A percentile compares a stretch with the other conserved stretches of the same genome.
Conservation (phyloP, 2,113 vertebrate species). For the Symphodus melops region DNA sequence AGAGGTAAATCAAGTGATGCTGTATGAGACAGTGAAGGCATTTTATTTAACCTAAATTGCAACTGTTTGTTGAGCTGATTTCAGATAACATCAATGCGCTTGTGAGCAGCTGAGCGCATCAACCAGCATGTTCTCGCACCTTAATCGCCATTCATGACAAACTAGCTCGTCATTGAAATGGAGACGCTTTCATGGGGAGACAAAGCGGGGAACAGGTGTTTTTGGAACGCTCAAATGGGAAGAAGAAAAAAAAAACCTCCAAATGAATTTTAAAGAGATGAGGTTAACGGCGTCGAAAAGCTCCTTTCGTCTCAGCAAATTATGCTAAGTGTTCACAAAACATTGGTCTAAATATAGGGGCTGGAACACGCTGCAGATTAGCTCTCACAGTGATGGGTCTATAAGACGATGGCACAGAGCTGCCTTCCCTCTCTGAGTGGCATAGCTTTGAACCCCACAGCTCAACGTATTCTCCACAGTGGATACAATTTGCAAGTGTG, state of each 20-base stretch:
- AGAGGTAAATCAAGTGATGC: constrained; percentile 3
- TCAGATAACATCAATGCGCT: constrained; percentile 24
- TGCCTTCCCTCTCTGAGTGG: constrained; percentile 73
- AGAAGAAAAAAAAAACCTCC: constrained; percentile 39
- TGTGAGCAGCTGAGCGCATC: constrained; percentile 17
- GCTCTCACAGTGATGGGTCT: constrained; percentile 69
- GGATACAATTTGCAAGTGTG: constrained; percentile 50
- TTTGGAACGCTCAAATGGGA: constrained; percentile 38
- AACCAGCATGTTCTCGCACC: constrained; percentile 19
- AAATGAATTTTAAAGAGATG: constrained; percentile 67
- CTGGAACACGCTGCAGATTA: constrained; percentile 75
- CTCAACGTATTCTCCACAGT: constrained; percentile 59
- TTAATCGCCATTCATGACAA: constrained; percentile 47
- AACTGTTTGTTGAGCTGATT: background rate
- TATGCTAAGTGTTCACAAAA: constrained; percentile 79
- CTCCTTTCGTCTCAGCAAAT: constrained; percentile 72
- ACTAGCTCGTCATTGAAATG: constrained; percentile 35
- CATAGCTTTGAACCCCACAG: constrained; percentile 67
- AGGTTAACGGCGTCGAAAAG: constrained; percentile 72
- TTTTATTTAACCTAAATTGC: background rate
- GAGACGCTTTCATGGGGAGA: constrained; percentile 24
- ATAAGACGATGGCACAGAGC: constrained; percentile 67
- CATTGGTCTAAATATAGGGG: constrained; percentile 79
- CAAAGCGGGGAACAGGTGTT: constrained; percentile 66
- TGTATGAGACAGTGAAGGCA: background rate